Percentiles rank a stretch among this genome's conserved stretches.
Conservation (phyloP, 2,797 vertebrate genomes). For the Australoheros facetus region DNA sequence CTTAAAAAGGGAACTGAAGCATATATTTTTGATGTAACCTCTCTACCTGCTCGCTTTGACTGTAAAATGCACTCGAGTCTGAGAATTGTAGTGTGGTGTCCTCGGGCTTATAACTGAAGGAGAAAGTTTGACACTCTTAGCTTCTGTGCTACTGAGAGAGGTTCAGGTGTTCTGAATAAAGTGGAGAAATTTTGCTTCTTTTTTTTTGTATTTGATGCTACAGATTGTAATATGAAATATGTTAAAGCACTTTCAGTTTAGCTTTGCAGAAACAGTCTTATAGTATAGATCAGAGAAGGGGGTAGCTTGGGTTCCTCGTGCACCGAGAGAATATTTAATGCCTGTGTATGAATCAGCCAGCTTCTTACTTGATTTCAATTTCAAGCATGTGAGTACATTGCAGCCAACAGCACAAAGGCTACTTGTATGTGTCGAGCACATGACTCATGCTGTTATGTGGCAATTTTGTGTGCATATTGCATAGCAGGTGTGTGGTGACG, state of each 20-base stretch:
- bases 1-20: not conserved
- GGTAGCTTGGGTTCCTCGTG: not conserved
- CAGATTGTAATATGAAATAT: too few relatives aligned
- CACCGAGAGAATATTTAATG: not conserved
- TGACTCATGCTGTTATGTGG: conserved; percentile 18
- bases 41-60: not conserved
- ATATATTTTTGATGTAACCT: not conserved
- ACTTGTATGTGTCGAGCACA: not conserved
- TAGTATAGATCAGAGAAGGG: not conserved
- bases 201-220: not conserved
- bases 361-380: conserved; percentile 39
- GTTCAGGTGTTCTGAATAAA: not conserved
- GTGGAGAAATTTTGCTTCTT: not conserved
- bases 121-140: conserved; percentile 19
- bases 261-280: not conserved
- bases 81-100: not conserved
- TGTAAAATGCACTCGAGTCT: conserved; percentile 8
- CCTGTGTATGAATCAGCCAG: conserved; percentile 31
- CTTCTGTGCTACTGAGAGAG: not conserved
- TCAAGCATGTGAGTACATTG: conserved; percentile 38
- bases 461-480: not conserved
- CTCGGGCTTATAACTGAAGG: not conserved
- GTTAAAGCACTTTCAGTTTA: not conserved
- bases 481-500: not conserved
- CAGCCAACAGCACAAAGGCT: conserved; percentile 28